A percentile compares a stretch with the other conserved stretches of the same genome.
Evolutionary conservation across 2,888 invertebrate genomes (phyloP).

Genomic region (Frankliniella intonsa): DNA sequence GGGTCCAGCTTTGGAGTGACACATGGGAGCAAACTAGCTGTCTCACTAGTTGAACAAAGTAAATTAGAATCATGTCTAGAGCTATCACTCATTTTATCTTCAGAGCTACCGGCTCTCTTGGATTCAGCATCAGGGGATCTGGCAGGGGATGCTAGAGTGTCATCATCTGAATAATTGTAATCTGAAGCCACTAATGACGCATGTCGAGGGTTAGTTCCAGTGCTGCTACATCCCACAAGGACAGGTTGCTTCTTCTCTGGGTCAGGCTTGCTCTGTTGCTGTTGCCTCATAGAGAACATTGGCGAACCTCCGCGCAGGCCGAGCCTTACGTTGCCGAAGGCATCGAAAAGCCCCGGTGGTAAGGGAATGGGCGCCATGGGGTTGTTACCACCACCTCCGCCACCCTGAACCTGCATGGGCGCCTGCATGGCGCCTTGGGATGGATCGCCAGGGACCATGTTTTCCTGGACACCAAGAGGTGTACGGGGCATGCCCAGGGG

Average conservation of each 20-base stretch:
- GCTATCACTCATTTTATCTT: not conserved
- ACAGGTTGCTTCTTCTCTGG: constrained; percentile 1
- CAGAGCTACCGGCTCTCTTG: not conserved
- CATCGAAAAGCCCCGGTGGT: constrained; percentile 54
- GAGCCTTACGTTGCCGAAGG: constrained; percentile 57
- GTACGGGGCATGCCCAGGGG: constrained; percentile 43
- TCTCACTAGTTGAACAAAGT: not conserved
- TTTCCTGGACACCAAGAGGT: constrained; percentile 42
- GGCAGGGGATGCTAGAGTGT: constrained; percentile 53
- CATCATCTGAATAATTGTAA: constrained; percentile 58
- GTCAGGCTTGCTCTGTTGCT: constrained; percentile 1
- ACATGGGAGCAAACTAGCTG: not conserved
- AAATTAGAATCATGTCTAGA: not conserved
- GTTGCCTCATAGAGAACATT: constrained; percentile 40
- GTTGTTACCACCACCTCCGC: constrained; percentile 54
- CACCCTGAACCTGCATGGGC: constrained; percentile 54
- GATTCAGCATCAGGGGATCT: not conserved
- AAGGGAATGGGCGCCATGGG: constrained; percentile 56
- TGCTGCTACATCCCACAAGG: not conserved
- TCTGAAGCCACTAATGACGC: constrained; percentile 55
- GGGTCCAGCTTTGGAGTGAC: not conserved
- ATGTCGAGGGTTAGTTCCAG: not conserved
- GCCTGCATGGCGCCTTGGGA: constrained; percentile 50
- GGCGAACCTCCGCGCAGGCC: constrained; percentile 48
- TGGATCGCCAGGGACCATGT: constrained; percentile 41